phyloP scores from a whole-genome alignment of 2,797 vertebrate genomes.

The Enteromius treurensis region DNA sequence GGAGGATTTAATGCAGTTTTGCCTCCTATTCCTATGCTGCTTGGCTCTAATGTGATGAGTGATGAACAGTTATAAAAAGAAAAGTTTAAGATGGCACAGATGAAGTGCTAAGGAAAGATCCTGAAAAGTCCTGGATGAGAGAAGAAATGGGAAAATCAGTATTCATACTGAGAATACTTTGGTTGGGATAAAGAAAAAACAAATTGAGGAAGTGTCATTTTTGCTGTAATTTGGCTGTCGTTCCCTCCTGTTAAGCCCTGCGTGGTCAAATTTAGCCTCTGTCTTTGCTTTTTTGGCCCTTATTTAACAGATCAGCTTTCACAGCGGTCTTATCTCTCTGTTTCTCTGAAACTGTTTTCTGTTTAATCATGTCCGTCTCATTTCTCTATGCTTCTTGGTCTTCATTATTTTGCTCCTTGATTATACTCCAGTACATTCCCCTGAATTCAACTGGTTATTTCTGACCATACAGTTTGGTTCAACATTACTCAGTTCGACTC shows the following conservation, averaged over 20 bases:
- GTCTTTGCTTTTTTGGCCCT: slow-evolving; percentile 28
- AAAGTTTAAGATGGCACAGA: neutral
- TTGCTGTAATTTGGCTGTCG: slow-evolving; percentile 2
- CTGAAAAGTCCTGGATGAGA: neutral
- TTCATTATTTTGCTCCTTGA: slow-evolving; percentile 12
- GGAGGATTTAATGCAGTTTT: slow-evolving; percentile 34
- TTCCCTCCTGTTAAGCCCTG: slow-evolving; percentile 15
- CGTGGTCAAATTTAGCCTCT: slow-evolving; percentile 29
- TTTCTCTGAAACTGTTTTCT: neutral
- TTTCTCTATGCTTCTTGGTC: neutral
- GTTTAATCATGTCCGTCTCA: neutral
- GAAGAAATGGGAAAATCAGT: neutral
- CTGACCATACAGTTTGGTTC: neutral
- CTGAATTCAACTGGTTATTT: neutral
- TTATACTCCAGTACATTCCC: neutral
- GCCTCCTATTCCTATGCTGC: slow-evolving; percentile 13
- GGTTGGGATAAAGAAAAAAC: neutral
- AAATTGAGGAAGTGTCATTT: neutral
- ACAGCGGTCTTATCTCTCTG: neutral
- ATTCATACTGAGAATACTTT: neutral
- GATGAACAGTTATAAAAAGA: slow-evolving; percentile 29
- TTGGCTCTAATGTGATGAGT: slow-evolving; percentile 13
- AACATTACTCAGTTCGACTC: neutral
- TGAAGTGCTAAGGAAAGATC: slow-evolving; percentile 5
- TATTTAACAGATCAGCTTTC: slow-evolving; percentile 15